Evolutionary conservation across 1,140 invertebrate species (phyloP).

Genomic region (Dysdera silvatica): DNA sequence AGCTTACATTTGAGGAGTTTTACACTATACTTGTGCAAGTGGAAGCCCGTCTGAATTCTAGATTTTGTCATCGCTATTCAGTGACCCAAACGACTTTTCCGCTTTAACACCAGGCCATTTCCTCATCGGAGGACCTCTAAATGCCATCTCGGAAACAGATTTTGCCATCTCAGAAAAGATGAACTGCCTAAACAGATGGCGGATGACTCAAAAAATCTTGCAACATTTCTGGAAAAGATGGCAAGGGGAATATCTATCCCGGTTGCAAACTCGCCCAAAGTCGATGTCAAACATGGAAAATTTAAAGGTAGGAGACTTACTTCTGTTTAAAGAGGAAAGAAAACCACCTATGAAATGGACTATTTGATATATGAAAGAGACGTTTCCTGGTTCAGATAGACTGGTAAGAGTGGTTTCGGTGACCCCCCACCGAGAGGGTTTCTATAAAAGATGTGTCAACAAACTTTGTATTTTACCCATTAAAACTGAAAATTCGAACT

Average conservation of each 20-base stretch:
- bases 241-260: conserved; percentile 3
- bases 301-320: neutral
- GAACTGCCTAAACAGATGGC: conserved; percentile 2
- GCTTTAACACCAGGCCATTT: conserved; percentile 37
- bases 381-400: neutral
- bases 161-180: neutral
- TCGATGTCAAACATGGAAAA: neutral
- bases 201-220: neutral
- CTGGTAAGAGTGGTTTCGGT: neutral
- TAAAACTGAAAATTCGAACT: too few species aligned
- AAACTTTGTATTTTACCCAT: conserved; percentile 22
- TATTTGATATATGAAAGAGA: neutral
- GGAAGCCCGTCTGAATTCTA: conserved; percentile 39
- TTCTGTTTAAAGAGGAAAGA: neutral
- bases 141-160: neutral
- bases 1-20: conserved; percentile 37
- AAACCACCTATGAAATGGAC: neutral
- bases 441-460: neutral
- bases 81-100: conserved; percentile 37
- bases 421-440: neutral
- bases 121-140: conserved; percentile 7
- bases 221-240: conserved; percentile 18
- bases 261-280: conserved; percentile 16
- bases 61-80: conserved; percentile 33
- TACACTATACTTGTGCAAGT: conserved; percentile 36